Base-by-base conservation (phyloP, 2,888 invertebrate genomes). In the Spicauda simplicius region DNA sequence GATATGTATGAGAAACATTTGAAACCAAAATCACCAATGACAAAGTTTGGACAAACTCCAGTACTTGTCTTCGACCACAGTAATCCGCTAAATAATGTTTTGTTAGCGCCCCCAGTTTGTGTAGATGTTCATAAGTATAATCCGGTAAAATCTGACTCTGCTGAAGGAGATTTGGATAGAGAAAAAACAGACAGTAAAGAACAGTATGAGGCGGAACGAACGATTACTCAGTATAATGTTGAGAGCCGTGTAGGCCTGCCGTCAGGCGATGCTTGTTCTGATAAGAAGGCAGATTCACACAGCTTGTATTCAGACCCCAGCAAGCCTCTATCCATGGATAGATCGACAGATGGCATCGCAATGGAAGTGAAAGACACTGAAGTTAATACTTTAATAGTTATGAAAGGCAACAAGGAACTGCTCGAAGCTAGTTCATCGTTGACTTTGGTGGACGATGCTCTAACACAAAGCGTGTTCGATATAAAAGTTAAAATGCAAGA, bases 41-140 rank as follows among this genome's bases (percentile, higher is more conserved):
- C 10, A 14, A 41, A 41, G 41, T 1, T 33, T 41, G 14, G 14
- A 41, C 14, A 55, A 1, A 72, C 67, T 0, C 68, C 69, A 11
- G 79, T 87, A 0, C 69, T 92, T 52, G 72, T 86, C 5, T 92
- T 92, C 54, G 92, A 92, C 62, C 85, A 80, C 5, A 19, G 67
- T 0, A 91, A 91, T 70, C 92, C 93, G 0, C 73, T 92, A 12
- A 92, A 92, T 67, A 92, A 92, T 69, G 73, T 93, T 2, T 25
- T 67, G 37, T 58, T 85, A 0, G 54, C 75, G 45, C 66, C 73
- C 14, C 71, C 71, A 33, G 75, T 80, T 57, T 72, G 68, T 8
- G 59, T 72, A 0, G 76, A 84, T 8, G 81, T 74, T 0, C 90
- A 90, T 50, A 75, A 70, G 57, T 90, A 89, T 65, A 75, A 86